Evolutionary conservation across 2,888 invertebrate species (phyloP).

Genomic region (Drosophila birchii): DNA sequence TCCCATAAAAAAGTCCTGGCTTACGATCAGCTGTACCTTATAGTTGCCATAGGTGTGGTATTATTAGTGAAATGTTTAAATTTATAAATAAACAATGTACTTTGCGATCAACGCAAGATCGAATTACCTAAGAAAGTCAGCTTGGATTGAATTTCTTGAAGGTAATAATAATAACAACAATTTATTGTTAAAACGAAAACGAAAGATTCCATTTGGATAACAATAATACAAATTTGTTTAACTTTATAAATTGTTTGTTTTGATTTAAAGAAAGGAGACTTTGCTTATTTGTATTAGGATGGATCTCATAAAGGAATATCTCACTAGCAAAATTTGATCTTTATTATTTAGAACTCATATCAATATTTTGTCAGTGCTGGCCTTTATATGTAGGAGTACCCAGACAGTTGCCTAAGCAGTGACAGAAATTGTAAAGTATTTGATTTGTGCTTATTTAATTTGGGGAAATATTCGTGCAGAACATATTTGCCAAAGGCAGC

Average conservation of each 20-base stretch:
- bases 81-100: not conserved
- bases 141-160: not conserved
- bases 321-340: too few relatives aligned
- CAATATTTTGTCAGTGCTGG: slow-evolving; percentile 5
- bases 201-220: not conserved
- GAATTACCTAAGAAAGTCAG: not conserved
- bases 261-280: slow-evolving; percentile 88
- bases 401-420: slow-evolving; percentile 41
- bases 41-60: too few relatives aligned
- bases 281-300: slow-evolving; percentile 87
- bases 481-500: slow-evolving; percentile 31
- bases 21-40: not conserved
- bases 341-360: not conserved
- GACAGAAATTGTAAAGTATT: slow-evolving; percentile 79
- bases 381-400: slow-evolving; percentile 2
- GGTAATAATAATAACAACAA: not conserved
- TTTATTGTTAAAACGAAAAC: not conserved
- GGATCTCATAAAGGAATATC: too few relatives aligned
- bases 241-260: not conserved
- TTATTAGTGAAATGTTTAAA: not conserved
- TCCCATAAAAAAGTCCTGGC: not conserved
- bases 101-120: not conserved
- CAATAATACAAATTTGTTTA: not conserved
- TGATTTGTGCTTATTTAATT: slow-evolving; percentile 81
- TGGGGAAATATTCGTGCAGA: slow-evolving; percentile 60